Evolutionary conservation across 2,888 invertebrate genomes (phyloP).

Genomic region (Erynnis tages): DNA sequence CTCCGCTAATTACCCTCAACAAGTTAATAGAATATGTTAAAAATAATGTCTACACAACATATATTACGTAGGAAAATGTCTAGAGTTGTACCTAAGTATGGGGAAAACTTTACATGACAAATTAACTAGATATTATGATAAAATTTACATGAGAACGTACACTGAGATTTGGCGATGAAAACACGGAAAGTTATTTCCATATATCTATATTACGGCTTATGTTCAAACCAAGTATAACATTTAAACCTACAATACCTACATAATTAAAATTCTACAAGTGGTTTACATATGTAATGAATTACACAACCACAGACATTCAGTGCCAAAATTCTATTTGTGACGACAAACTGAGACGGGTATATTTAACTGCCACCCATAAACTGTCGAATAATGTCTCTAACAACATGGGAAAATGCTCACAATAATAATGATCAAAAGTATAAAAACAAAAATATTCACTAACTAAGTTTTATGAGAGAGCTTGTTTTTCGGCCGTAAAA

Average conservation of each 20-base stretch:
- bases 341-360: conserved; percentile 79
- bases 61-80: too few relatives aligned
- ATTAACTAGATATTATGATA: not conserved
- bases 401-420: conserved; percentile 31
- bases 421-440: conserved; percentile 27
- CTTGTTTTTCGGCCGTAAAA: conserved; percentile 11
- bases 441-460: conserved; percentile 22
- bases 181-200: not conserved
- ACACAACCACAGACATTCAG: conserved; percentile 77
- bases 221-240: conserved; percentile 4
- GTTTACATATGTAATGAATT: conserved; percentile 77
- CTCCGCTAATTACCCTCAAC: conserved; percentile 66
- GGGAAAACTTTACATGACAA: not conserved
- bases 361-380: conserved; percentile 80
- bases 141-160: too few relatives aligned
- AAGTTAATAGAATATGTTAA: conserved; percentile 47
- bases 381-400: conserved; percentile 70
- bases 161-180: too few relatives aligned
- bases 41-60: too few relatives aligned
- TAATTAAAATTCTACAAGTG: conserved; percentile 70
- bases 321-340: conserved; percentile 81
- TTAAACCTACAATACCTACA: conserved; percentile 41
- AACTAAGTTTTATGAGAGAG: conserved; percentile 14
- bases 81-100: too few relatives aligned
- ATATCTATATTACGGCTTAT: conserved; percentile 1